phyloP scores from a whole-genome alignment of 2,113 vertebrate species.

The Lycocorax pyrrhopterus region DNA sequence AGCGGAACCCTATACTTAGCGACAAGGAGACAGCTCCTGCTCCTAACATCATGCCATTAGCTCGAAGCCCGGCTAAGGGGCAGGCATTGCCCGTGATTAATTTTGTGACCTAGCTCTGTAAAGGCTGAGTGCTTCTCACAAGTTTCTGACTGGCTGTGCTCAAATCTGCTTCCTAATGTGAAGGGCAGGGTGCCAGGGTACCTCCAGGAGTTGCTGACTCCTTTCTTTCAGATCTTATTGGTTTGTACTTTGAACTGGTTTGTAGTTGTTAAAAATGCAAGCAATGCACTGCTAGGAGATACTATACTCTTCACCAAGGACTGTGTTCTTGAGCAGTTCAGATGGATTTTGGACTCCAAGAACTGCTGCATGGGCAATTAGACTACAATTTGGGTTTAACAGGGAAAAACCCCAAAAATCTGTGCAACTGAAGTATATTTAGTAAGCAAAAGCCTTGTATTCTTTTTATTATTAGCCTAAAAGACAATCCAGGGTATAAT shows the following conservation, averaged over 20 bases:
- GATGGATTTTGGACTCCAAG: neutral
- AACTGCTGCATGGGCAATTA: neutral
- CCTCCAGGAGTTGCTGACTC: neutral
- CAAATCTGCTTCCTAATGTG: neutral
- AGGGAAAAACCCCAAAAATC: neutral
- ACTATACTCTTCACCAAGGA: neutral
- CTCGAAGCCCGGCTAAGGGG: neutral
- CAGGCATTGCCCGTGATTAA: neutral
- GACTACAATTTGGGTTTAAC: neutral
- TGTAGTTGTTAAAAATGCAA: neutral
- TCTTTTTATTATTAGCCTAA: neutral
- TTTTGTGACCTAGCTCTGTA: neutral
- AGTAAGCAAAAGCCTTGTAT: neutral
- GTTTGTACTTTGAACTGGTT: neutral
- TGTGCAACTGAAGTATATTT: neutral
- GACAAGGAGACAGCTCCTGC: neutral
- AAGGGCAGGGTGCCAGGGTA: neutral
- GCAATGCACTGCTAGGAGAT: neutral
- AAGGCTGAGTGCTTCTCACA: neutral
- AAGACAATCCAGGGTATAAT: neutral
- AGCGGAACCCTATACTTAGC: accelerated
- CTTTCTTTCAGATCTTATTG: neutral
- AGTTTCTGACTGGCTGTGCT: neutral
- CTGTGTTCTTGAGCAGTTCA: neutral
- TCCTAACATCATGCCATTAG: neutral